A percentile compares a stretch with the other conserved stretches of the same genome.
These are phyloP conservation scores for Camponotus fellah DNA, from an alignment of 2,888 invertebrate species.

Conservation along the genomic window DNA sequence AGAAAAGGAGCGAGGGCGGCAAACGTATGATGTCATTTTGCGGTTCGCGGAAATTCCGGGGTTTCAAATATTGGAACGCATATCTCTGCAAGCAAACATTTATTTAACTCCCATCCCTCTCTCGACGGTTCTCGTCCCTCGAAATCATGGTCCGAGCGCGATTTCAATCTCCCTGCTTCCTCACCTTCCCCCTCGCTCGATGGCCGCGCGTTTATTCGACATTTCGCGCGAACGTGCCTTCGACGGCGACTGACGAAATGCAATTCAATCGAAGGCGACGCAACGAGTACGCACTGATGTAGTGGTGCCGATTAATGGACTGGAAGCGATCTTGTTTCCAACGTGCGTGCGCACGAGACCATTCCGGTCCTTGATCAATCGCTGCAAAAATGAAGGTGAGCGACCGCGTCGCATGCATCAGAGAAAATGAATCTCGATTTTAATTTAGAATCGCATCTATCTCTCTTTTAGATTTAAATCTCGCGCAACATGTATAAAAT, in stretches of 20 bases:
- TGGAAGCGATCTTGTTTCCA: slow-evolving; percentile 42
- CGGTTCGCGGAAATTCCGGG: slow-evolving; percentile 69
- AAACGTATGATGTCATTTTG: slow-evolving; percentile 69
- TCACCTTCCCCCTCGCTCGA: slow-evolving; percentile 16
- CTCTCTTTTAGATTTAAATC: neutral
- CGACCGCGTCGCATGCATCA: neutral
- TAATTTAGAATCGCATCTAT: neutral
- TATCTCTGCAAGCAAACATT: slow-evolving; percentile 67
- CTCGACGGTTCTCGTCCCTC: neutral
- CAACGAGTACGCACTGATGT: slow-evolving; percentile 22
- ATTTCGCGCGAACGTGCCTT: slow-evolving; percentile 47
- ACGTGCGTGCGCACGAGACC: neutral
- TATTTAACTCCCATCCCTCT: slow-evolving; percentile 61
- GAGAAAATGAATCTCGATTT: neutral
- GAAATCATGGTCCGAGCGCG: slow-evolving; percentile 40
- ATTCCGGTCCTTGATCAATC: slow-evolving; percentile 29
- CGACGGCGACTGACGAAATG: slow-evolving; percentile 31
- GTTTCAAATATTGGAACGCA: slow-evolving; percentile 69
- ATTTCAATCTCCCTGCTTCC: slow-evolving; percentile 33
- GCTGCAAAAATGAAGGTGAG: slow-evolving; percentile 21
- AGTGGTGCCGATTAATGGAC: slow-evolving; percentile 44
- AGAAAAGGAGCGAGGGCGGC: slow-evolving; percentile 51
- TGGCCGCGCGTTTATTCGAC: slow-evolving; percentile 29
- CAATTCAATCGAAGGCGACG: slow-evolving; percentile 42
- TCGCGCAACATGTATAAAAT: neutral